Conservation (phyloP, 2,797 vertebrate species). For the Hydrocynus forskahlii region DNA sequence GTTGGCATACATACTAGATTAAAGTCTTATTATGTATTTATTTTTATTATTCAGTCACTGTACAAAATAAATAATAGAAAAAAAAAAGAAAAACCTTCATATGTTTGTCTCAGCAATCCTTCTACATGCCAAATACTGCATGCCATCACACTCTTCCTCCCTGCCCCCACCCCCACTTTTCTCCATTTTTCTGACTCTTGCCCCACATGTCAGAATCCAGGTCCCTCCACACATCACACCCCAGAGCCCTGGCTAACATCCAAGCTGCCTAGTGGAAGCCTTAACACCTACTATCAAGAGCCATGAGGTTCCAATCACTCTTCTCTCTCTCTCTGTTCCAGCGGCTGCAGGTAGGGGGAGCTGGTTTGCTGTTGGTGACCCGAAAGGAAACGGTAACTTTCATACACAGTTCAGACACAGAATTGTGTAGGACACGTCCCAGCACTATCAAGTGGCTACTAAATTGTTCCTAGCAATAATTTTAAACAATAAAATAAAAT, state of each 20-base stretch:
- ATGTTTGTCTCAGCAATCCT: not conserved
- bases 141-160: not conserved
- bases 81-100: too few relatives aligned
- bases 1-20: too few relatives aligned
- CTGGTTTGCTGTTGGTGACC: slow-evolving; percentile 12
- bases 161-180: slow-evolving; percentile 1
- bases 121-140: not conserved
- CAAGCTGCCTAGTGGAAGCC: not conserved
- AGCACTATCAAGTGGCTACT: too few relatives aligned
- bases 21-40: too few relatives aligned
- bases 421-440: too few relatives aligned
- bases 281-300: slow-evolving; percentile 8
- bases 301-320: not conserved
- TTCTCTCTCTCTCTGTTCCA: not conserved
- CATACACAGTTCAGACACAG: too few relatives aligned
- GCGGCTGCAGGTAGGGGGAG: slow-evolving; percentile 15
- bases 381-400: too few relatives aligned
- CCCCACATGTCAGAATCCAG: not conserved
- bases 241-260: not conserved
- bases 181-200: slow-evolving; percentile 1
- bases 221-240: not conserved
- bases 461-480: too few relatives aligned
- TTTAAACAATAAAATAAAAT: too few relatives aligned
- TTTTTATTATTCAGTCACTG: too few relatives aligned
- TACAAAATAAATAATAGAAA: too few relatives aligned